phyloP scores from a whole-genome alignment of 2,888 invertebrate species.

The Plagodis pulveraria region DNA sequence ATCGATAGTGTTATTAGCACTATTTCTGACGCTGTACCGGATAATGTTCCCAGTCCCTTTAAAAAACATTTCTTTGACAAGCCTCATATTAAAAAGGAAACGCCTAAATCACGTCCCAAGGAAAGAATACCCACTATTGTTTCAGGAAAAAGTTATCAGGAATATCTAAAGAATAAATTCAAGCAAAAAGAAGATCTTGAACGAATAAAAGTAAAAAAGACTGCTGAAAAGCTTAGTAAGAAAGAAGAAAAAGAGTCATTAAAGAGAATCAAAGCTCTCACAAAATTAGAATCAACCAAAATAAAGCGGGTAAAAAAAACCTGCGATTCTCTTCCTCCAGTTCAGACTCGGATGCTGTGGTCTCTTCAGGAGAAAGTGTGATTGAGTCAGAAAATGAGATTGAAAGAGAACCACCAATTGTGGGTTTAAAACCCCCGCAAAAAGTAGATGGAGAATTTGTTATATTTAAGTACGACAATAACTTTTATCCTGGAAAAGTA shows the following conservation, averaged over 20 bases:
- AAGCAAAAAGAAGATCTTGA: constrained; percentile 32
- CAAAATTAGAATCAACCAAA: constrained; percentile 2
- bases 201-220: constrained; percentile 30
- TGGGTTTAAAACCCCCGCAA: constrained; percentile 26
- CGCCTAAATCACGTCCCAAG: constrained; percentile 4
- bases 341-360: constrained; percentile 32
- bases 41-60: constrained; percentile 24
- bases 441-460: constrained; percentile 32
- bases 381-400: constrained; percentile 29
- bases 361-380: constrained; percentile 34
- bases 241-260: constrained; percentile 32
- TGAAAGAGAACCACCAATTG: too few species aligned
- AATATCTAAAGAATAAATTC: constrained; percentile 31
- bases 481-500: constrained; percentile 31
- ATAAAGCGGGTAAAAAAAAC: constrained; percentile 33
- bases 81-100: constrained; percentile 10
- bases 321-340: constrained; percentile 28
- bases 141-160: constrained; percentile 22
- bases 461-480: constrained; percentile 30
- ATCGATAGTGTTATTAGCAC: too few species aligned
- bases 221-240: constrained; percentile 31
- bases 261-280: constrained; percentile 26
- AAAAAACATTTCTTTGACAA: constrained; percentile 15
- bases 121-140: constrained; percentile 33
- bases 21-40: too few species aligned